These are phyloP conservation scores for Ochropleura plecta DNA, from an alignment of 2,888 invertebrate genomes.

Conservation along the genomic window DNA sequence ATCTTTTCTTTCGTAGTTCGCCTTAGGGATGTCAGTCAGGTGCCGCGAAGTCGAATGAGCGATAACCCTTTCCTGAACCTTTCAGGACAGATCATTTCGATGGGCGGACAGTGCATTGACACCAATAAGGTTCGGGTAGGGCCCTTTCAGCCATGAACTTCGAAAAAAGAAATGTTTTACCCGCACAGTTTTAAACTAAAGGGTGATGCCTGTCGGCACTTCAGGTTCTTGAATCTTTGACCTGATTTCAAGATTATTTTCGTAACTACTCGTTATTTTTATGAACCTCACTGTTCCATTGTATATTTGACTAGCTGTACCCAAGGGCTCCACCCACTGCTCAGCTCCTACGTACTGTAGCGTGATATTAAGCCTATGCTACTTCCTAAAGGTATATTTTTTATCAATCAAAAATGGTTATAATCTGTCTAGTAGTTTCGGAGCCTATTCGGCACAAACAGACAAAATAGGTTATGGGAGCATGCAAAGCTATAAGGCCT, in stretches of 20 bases:
- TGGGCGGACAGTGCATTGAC: conserved; percentile 11
- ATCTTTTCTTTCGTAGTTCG: conserved; percentile 13
- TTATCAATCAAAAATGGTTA: too few relatives aligned
- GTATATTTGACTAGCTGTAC: neutral
- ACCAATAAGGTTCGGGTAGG: neutral
- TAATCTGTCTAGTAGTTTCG: too few relatives aligned
- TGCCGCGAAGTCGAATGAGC: conserved; percentile 31
- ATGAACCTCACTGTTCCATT: neutral
- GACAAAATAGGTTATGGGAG: too few relatives aligned
- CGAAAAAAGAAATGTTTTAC: conserved; percentile 30
- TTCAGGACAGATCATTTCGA: conserved; percentile 23
- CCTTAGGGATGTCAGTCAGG: conserved; percentile 18
- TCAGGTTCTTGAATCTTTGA: neutral
- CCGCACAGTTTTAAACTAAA: conserved; percentile 27
- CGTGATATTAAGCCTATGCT: too few relatives aligned
- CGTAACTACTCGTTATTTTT: neutral
- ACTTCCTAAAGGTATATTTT: too few relatives aligned
- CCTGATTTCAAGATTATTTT: neutral
- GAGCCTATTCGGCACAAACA: too few relatives aligned
- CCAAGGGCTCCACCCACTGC: too few relatives aligned
- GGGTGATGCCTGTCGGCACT: conserved; percentile 29
- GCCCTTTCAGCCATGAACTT: conserved; percentile 20
- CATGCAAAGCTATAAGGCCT: neutral
- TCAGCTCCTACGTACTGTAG: too few relatives aligned
- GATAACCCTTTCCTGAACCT: conserved; percentile 28